A percentile compares a stretch with the other conserved stretches of the same genome.
Conservation (phyloP, 1,140 invertebrate species). For the Micrasema minimum region DNA sequence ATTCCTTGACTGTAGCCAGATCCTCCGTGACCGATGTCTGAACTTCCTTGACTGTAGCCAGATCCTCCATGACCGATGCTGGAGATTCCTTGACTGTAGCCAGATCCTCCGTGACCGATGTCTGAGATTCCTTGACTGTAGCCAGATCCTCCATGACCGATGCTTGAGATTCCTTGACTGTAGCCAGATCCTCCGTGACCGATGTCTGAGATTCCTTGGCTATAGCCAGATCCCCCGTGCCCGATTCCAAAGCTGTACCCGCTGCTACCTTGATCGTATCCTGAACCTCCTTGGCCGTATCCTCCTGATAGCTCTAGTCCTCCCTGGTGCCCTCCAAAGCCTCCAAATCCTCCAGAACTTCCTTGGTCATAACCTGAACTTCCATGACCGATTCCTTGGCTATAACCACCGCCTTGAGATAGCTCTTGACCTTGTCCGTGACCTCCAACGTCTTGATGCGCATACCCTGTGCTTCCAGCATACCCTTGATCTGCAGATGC, state of each 20-base stretch:
- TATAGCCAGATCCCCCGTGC: conserved; percentile 56
- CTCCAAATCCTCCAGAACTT: neutral
- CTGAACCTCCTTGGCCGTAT: conserved; percentile 44
- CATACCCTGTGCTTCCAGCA: neutral
- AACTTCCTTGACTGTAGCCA: no score
- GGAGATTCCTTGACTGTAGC: no score
- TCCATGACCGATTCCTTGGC: no score
- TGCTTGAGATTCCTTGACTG: conserved; percentile 55
- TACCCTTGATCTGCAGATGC: conserved; percentile 6
- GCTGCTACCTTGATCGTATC: conserved; percentile 15
- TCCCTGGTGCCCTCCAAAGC: conserved; percentile 19
- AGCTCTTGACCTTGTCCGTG: conserved; percentile 3
- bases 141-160: conserved; percentile 34
- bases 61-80: no score
- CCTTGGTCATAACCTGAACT: no score
- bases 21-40: no score
- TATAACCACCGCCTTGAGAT: conserved; percentile 2
- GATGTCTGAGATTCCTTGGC: no score
- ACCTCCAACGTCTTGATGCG: neutral
- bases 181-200: conserved; percentile 55
- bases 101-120: conserved; percentile 46
- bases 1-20: no score
- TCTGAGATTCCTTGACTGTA: conserved; percentile 23
- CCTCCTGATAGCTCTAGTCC: conserved; percentile 39
- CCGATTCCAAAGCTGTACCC: conserved; percentile 50